Evolutionary conservation across 2,113 vertebrate species (phyloP).

Genomic region (Catharus minimus): DNA sequence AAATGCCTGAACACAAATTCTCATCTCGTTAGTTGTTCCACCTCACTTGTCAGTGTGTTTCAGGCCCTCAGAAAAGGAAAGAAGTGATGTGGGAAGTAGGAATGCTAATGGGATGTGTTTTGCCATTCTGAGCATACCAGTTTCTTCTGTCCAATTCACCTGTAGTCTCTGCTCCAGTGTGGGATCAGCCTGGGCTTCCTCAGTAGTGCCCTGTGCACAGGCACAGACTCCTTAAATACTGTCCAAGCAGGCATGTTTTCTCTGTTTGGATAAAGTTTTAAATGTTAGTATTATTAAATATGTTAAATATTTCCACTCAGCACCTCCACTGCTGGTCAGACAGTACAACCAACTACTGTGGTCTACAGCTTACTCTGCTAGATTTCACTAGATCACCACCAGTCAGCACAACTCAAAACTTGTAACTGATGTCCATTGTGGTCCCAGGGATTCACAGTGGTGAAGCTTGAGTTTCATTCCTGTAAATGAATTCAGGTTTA

Average conservation of each 20-base stretch:
- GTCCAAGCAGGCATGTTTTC: background rate
- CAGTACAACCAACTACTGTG: background rate
- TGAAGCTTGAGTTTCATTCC: background rate
- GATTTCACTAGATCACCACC: background rate
- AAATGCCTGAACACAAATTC: background rate
- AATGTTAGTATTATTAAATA: no score
- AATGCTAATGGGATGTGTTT: background rate
- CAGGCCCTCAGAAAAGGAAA: background rate
- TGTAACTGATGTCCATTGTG: background rate
- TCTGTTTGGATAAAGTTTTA: background rate
- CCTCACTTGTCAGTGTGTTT: background rate
- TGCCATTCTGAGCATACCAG: fast-evolving
- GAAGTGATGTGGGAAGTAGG: fast-evolving
- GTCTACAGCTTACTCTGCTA: background rate
- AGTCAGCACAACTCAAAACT: background rate
- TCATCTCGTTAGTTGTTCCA: background rate
- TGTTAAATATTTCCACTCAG: background rate
- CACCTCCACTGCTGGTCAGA: background rate
- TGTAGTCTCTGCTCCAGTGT: background rate
- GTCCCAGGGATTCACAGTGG: background rate
- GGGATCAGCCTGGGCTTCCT: background rate
- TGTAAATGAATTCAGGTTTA: background rate
- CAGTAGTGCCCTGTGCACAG: background rate
- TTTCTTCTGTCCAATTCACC: background rate
- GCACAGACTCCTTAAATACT: background rate